Base-by-base conservation (phyloP, 2,113 vertebrate genomes). In the Solea senegalensis region DNA sequence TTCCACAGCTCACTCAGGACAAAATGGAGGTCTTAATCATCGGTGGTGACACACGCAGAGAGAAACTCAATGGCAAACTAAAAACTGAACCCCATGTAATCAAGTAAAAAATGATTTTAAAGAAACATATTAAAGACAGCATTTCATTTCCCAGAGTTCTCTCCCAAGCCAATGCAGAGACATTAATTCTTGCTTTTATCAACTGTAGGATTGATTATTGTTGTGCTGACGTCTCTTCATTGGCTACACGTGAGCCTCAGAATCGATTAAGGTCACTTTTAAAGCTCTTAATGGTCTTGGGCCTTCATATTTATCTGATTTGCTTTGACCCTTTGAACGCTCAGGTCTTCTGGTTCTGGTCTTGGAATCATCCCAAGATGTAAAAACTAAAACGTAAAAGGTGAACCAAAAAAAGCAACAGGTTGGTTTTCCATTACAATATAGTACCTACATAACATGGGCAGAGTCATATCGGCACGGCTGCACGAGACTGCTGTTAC, bases 111-210 rank as follows among this genome's bases (percentile, higher is more conserved):
- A 21, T 21, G 21, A 21, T 21, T 21, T 21, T 21, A 21, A 21
- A 21, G 5, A n/a, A 44, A 16, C 3, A 21, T 50, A 9, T 54
- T 41, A 8, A 11, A 50, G 9, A 40, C 12, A 13, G 27, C 2
- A 4, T 68, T 68, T 49, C 27, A 41, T 58, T 57, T 10, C 26
- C 43, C 14, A 50, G 43, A 34, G 28, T 59, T 58, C 4, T 58
- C n/a, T 49, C 50, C 40, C 40, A n/a, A 27, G 50, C 40, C 49
- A 27, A 10, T 7, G 7, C 13, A n/a, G 21, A 56, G 16, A 51
- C 12, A 9, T 5, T 12, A 15, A 51, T 59, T 16, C 34, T 58
- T 2, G 1, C 46, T 40, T 58, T 69, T 26, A 40, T 10, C 4
- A 48, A 34, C 2, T 43, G 9, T 14, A 51, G 21, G 7, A 16